These are phyloP conservation scores for Chaetophractus vellerosus DNA, from an alignment of 2,797 vertebrate species.

Conservation along the genomic window DNA sequence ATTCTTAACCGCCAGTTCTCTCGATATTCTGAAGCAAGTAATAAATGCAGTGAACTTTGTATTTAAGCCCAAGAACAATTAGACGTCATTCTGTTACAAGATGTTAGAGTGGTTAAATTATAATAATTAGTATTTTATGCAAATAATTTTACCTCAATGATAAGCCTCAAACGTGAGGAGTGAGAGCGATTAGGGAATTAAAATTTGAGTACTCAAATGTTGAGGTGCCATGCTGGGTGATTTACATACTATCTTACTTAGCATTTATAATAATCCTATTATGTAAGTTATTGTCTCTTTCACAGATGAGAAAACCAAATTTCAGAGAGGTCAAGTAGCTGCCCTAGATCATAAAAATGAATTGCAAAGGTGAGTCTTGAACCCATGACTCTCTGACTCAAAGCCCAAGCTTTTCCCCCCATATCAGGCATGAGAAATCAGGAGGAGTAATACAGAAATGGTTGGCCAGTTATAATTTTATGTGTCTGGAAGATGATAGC, in stretches of 20 bases:
- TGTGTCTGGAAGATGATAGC: conserved; percentile 14
- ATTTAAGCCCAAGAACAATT: conserved; percentile 68
- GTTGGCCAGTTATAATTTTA: not conserved
- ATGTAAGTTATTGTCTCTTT: not conserved
- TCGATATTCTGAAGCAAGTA: conserved; percentile 62
- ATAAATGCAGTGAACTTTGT: conserved; percentile 70
- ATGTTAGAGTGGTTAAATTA: conserved; percentile 59
- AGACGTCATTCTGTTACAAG: conserved; percentile 54
- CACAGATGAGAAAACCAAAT: not conserved
- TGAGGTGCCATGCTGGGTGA: not conserved
- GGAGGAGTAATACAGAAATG: not conserved
- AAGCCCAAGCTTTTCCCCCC: not conserved
- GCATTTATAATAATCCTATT: not conserved
- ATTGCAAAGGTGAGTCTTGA: conserved; percentile 24
- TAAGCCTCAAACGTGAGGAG: not conserved
- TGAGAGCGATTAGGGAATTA: conserved; percentile 29
- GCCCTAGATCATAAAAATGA: not conserved
- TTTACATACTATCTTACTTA: conserved; percentile 9
- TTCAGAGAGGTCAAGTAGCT: not conserved
- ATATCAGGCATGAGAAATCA: not conserved
- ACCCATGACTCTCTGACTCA: not conserved
- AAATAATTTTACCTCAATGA: conserved; percentile 65
- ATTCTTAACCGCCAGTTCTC: conserved; percentile 55
- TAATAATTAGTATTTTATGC: conserved; percentile 70
- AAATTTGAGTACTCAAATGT: not conserved